These are phyloP conservation scores for Leucophenga varia DNA, from an alignment of 1,140 invertebrate species.

Conservation along the genomic window DNA sequence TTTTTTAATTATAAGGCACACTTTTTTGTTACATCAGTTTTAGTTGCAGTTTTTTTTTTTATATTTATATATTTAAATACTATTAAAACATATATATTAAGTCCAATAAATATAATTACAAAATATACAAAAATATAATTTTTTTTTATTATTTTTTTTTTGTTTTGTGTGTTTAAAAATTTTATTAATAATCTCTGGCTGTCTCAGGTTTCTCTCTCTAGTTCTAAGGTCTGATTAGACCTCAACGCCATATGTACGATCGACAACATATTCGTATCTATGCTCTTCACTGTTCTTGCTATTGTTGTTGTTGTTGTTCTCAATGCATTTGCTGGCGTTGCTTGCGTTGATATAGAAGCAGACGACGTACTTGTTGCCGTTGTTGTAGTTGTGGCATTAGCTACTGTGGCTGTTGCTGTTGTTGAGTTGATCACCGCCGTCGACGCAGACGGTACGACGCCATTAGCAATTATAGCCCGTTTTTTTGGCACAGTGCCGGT, in stretches of 20 bases:
- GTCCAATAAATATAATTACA: slow-evolving; percentile 44
- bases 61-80: slow-evolving; percentile 53
- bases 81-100: slow-evolving; percentile 50
- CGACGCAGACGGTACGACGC: too few species aligned
- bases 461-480: too few species aligned
- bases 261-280: slow-evolving; percentile 66
- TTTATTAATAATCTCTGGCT: too few species aligned
- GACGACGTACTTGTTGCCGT: slow-evolving; percentile 12
- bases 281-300: slow-evolving; percentile 55
- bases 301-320: slow-evolving; percentile 1
- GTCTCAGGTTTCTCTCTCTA: too few species aligned
- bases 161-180: too few species aligned
- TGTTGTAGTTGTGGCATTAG: slow-evolving; percentile 11
- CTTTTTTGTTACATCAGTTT: slow-evolving; percentile 52
- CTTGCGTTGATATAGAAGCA: slow-evolving; percentile 7
- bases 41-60: slow-evolving; percentile 20
- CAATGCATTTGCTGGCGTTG: neutral
- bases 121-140: slow-evolving; percentile 50
- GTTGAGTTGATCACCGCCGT: too few species aligned
- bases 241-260: slow-evolving; percentile 65
- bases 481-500: too few species aligned
- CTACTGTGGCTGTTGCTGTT: neutral
- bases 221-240: slow-evolving; percentile 57
- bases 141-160: too few species aligned
- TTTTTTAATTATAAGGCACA: slow-evolving; percentile 55